A percentile compares a stretch with the other conserved stretches of the same genome.
phyloP scores from a whole-genome alignment of 1,140 invertebrate genomes.

The Drosophila rhopaloa region DNA sequence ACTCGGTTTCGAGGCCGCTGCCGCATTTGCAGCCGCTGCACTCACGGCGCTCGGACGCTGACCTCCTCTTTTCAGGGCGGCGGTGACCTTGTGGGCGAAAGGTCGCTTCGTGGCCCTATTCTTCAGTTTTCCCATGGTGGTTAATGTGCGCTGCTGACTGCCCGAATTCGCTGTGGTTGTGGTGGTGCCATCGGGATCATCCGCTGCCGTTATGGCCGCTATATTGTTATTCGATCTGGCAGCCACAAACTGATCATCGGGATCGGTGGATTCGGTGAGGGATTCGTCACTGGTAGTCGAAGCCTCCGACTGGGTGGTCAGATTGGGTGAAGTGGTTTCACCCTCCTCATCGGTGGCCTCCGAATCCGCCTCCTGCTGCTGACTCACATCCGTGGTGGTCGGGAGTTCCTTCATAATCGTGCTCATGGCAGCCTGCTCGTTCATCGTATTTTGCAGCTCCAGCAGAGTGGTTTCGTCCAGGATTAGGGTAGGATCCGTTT shows the following conservation, averaged over 20 bases:
- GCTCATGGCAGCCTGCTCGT: slow-evolving; percentile 75
- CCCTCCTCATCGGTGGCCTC: slow-evolving; percentile 22
- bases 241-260: slow-evolving; percentile 79
- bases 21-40: slow-evolving; percentile 58
- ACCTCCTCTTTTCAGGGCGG: slow-evolving; percentile 57
- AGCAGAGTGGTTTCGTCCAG: slow-evolving; percentile 76
- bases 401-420: slow-evolving; percentile 69
- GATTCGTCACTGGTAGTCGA: slow-evolving; percentile 63
- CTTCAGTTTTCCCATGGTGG: slow-evolving; percentile 77
- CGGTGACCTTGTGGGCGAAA: slow-evolving; percentile 66
- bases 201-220: slow-evolving; percentile 74
- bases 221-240: slow-evolving; percentile 79
- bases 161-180: slow-evolving; percentile 60
- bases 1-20: slow-evolving; percentile 59
- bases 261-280: slow-evolving; percentile 72
- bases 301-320: slow-evolving; percentile 42
- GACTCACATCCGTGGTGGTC: slow-evolving; percentile 65
- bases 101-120: slow-evolving; percentile 75
- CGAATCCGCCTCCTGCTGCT: slow-evolving; percentile 17
- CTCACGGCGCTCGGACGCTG: slow-evolving; percentile 63
- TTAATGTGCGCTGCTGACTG: slow-evolving; percentile 69
- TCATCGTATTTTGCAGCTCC: slow-evolving; percentile 74
- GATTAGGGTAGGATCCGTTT: slow-evolving; percentile 77
- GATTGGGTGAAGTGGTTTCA: slow-evolving; percentile 40
- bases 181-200: slow-evolving; percentile 56